Evolutionary conservation across 2,113 vertebrate genomes (phyloP).

Genomic region (Callospermophilus lateralis): DNA sequence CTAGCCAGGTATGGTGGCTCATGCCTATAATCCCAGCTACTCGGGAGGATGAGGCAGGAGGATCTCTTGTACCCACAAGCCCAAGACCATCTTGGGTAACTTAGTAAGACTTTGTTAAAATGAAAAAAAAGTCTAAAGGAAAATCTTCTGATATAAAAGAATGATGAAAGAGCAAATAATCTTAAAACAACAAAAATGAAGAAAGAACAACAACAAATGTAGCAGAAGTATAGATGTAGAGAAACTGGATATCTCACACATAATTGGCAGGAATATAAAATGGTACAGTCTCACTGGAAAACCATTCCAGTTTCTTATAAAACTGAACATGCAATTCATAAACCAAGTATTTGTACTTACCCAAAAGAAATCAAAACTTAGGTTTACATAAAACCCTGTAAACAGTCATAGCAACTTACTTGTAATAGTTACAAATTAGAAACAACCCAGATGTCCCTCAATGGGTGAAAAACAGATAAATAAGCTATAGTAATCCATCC

Average conservation of each 20-base stretch:
- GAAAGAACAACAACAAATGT: background rate
- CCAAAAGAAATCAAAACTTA: conserved; percentile 3
- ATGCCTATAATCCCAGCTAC: background rate
- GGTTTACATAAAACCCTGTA: background rate
- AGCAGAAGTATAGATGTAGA: background rate
- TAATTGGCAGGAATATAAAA: background rate
- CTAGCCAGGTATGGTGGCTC: background rate
- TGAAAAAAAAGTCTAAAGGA: conserved; percentile 1
- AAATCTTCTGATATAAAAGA: conserved; percentile 36
- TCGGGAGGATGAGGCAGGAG: background rate
- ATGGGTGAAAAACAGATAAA: background rate
- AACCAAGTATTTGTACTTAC: conserved; percentile 10
- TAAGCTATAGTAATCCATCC: background rate
- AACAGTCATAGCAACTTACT: background rate
- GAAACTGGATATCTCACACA: background rate
- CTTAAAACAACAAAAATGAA: conserved; percentile 15
- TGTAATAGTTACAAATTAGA: background rate
- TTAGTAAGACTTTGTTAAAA: background rate
- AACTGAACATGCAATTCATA: background rate
- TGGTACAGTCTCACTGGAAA: background rate
- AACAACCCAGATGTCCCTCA: background rate
- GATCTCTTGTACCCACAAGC: background rate
- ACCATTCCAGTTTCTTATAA: background rate
- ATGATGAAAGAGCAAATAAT: background rate
- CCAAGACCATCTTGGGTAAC: background rate